A percentile compares a stretch with the other conserved stretches of the same genome.
These are phyloP conservation scores for Astreopora myriophthalma DNA, from an alignment of 64 coral and sea anemone genomes.

Conservation along the genomic window DNA sequence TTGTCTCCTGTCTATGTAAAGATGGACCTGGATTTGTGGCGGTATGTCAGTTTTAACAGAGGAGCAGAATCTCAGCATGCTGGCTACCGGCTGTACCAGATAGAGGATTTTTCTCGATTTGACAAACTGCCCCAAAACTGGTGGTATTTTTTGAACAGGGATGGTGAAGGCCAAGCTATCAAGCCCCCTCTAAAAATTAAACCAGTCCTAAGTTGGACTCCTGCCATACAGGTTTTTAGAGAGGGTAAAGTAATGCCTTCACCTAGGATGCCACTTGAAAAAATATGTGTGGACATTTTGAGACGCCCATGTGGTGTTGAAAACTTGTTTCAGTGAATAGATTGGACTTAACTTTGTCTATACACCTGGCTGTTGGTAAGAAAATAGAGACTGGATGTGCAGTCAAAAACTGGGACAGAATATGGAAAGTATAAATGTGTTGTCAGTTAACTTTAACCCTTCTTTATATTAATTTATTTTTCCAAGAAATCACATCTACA, in stretches of 20 bases:
- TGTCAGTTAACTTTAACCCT: no score
- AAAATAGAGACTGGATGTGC: no score
- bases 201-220: conserved; percentile 5
- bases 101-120: not conserved
- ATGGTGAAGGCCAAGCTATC: conserved; percentile 36
- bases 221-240: not conserved
- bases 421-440: no score
- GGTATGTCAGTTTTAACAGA: not conserved
- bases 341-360: not conserved
- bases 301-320: not conserved
- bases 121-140: not conserved
- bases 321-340: not conserved
- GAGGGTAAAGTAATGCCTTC: not conserved
- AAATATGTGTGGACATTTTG: not conserved
- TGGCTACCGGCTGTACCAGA: not conserved
- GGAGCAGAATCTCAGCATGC: not conserved
- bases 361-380: no score
- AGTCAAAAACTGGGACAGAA: no score
- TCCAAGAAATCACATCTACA: no score
- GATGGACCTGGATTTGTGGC: conserved; percentile 22
- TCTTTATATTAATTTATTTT: no score
- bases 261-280: not conserved
- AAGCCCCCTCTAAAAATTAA: conserved; percentile 22
- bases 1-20: not conserved
- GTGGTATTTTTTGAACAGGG: conserved; percentile 21